Evolutionary conservation across 2,113 vertebrate species (phyloP), one percentile per base, ranked within the genome.

Genomic region (Anarhynchus alexandrinus): DNA sequence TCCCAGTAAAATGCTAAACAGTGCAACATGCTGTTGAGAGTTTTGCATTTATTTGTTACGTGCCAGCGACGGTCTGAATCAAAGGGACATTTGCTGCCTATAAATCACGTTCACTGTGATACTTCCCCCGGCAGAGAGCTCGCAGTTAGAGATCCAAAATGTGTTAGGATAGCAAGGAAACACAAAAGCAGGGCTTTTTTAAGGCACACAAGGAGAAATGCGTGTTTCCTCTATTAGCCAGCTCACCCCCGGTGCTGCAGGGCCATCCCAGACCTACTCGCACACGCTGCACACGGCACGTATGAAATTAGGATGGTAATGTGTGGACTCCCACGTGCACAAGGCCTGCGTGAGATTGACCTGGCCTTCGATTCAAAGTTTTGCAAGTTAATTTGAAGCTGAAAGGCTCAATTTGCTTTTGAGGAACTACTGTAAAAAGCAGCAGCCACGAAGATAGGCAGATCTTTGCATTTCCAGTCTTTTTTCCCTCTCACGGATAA

Each of bases 341-440:
- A 0, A 40, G 8, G 27, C 20, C 26, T 45, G 27, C 0, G 14
- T 70, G 78, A 88, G 74, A 18, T 7, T 47, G 78, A 66, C 74
- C 85, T 71, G 79, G 77, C 69, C 55, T 76, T 26, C 0, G 1
- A 54, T 49, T 51, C 69, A 55, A 73, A 77, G 61, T 49, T 94
- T 52, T 64, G 14, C 26, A 70, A 87, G 57, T 81, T 83, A 71
- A 79, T 80, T 67, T 91, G 64, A 43, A 94, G 47, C 65, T 43
- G 59, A 96, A 95, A 93, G 36, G 19, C 57, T 88, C 59, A 62
- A 43, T 82, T 88, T 94, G 65, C 51, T 82, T 82, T 91, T 78
- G 66, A 94, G 80, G 69, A 91, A 11, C 74, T 32, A 4, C 43
- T 67, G 8, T 51, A 67, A 87, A 86, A 79, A 55, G 43, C 55